These are phyloP conservation scores for Diceros bicornis DNA, from an alignment of 2,797 vertebrate species.

Conservation along the genomic window DNA sequence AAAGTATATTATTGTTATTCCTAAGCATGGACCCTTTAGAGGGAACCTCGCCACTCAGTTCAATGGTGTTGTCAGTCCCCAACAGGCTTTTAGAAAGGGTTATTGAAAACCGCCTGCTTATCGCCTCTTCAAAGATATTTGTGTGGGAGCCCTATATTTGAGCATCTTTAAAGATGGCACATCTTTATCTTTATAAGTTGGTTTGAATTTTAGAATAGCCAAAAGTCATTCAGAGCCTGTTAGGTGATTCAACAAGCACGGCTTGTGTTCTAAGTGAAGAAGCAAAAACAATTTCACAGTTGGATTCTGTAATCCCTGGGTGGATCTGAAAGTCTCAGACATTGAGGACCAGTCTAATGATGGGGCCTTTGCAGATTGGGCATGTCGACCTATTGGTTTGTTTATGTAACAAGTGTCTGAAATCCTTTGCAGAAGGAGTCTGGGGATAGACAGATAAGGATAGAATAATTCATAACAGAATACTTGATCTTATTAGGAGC, in stretches of 20 bases:
- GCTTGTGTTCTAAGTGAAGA: neutral
- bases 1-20: too few relatives aligned
- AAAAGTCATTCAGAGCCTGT: neutral
- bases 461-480: neutral
- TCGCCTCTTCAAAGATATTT: neutral
- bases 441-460: neutral
- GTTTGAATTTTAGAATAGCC: neutral
- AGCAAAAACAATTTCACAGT: neutral
- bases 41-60: neutral
- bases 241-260: neutral
- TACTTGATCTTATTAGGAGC: neutral
- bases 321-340: neutral
- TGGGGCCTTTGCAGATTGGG: rapidly evolving
- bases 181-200: neutral
- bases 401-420: neutral
- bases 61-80: rapidly evolving
- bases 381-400: neutral
- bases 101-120: neutral
- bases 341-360: neutral
- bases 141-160: neutral
- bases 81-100: too few relatives aligned
- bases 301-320: neutral
- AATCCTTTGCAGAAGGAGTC: neutral
- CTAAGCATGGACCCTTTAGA: neutral
- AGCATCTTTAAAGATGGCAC: neutral